phyloP scores from a whole-genome alignment of 1,140 invertebrate species.

The Drosophila ambigua region DNA sequence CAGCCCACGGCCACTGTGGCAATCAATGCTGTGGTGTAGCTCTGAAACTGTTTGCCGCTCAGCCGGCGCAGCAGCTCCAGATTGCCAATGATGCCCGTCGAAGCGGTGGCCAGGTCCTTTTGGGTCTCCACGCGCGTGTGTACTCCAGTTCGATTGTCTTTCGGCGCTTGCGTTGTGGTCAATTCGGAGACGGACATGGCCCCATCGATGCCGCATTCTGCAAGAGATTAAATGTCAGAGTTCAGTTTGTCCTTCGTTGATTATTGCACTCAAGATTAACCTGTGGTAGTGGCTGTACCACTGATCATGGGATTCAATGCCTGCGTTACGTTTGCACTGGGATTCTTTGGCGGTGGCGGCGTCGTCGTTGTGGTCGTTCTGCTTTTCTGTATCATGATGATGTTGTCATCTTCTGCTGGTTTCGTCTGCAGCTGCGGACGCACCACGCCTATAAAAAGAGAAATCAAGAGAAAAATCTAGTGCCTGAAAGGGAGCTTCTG shows the following conservation, averaged over 20 bases:
- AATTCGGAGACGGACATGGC: conserved; percentile 86
- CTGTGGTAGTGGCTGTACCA: conserved; percentile 54
- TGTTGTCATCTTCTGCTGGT: conserved; percentile 74
- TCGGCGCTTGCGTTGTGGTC: conserved; percentile 67
- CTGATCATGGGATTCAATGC: conserved; percentile 26
- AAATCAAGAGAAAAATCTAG: not conserved
- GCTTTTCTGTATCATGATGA: conserved; percentile 59
- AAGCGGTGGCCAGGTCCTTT: conserved; percentile 77
- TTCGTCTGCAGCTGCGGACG: conserved; percentile 77
- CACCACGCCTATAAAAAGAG: conserved; percentile 85
- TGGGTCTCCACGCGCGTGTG: conserved; percentile 51
- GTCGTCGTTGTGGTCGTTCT: conserved; percentile 82
- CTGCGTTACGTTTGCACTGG: conserved; percentile 49
- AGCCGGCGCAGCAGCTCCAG: conserved; percentile 86
- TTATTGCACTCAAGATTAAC: not conserved
- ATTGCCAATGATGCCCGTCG: conserved; percentile 78
- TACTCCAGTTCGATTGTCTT: conserved; percentile 64
- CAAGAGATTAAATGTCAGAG: not conserved
- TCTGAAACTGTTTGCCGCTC: conserved; percentile 91
- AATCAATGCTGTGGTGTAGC: conserved; percentile 94
- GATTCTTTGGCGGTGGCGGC: conserved; percentile 63
- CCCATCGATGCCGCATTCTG: conserved; percentile 85
- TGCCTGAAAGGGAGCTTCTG: not conserved
- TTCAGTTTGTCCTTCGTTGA: no score
- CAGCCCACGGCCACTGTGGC: conserved; percentile 97